Evolutionary conservation across 2,888 invertebrate genomes (phyloP), one percentile per base, ranked within the genome.

Genomic region (Drosophila basisetae): DNA sequence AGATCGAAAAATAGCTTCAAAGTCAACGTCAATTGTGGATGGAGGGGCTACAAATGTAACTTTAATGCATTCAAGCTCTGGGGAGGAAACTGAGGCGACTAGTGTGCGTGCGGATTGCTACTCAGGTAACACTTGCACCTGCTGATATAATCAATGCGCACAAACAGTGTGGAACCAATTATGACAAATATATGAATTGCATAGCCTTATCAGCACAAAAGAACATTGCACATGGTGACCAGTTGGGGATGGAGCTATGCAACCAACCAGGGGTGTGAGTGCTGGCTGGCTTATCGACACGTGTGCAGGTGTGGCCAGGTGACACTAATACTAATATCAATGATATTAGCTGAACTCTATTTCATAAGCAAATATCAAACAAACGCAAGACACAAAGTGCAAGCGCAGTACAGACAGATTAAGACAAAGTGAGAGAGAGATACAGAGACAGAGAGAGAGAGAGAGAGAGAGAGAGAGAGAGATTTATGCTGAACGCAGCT

Each of bases 121-220:
- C 28, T 52, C 16, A 3, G n/a, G 69, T 62, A 41, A 62, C 55
- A 55, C 55, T 63, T 66, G 80, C 78, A 71, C 30, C 54, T 68
- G 62, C 55, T 50, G 68, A 68, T 63, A 58, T 65, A 80, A 68
- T 56, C 61, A 62, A 35, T 60, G 37, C 47, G 25, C 13, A 13
- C 28, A 35, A 37, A 43, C 53, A 63, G 13, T 62, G 61, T 49
- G 50, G 31, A 47, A 54, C 56, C 90, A 82, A 90, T 85, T 90
- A 90, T 88, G 88, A 85, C 78, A 90, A 90, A 90, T 85, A 84
- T 72, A 74, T 88, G 68, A 79, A 77, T 82, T 80, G 81, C 74
- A 68, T 78, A 71, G 58, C 70, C 76, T 69, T 84, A 90, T 85
- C 80, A 70, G 73, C 54, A 54, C 61, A 59, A 49, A 54, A 71